Conservation (phyloP, 2,797 vertebrate species). For the Oryzias sinensis region DNA sequence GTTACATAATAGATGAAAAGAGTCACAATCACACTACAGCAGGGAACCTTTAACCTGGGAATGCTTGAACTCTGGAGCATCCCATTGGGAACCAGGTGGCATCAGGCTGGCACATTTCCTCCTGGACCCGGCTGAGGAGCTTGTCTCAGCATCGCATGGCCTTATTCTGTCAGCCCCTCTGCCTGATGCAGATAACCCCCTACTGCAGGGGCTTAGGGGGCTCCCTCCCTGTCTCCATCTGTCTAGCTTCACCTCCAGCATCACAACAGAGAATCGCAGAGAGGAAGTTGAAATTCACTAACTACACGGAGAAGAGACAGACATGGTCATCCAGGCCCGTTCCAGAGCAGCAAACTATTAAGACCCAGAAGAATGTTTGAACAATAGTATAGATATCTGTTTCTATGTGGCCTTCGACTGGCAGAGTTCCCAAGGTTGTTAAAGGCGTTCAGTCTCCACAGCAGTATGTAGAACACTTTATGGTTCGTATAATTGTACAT, state of each 20-base stretch:
- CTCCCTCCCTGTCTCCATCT: conserved; percentile 74
- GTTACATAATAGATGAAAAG: conserved; percentile 23
- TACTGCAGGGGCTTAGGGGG: conserved; percentile 63
- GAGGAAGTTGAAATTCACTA: conserved; percentile 34
- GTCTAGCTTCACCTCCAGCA: conserved; percentile 57
- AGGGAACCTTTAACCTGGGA: conserved; percentile 16
- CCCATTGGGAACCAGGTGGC: conserved; percentile 46
- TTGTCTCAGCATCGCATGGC: conserved; percentile 64
- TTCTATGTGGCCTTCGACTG: conserved; percentile 32
- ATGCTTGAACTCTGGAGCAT: conserved; percentile 24
- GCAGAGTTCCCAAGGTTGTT: not conserved
- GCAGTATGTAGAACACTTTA: not conserved
- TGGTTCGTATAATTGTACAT: not conserved
- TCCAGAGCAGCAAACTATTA: conserved; percentile 17
- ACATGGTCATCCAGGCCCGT: conserved; percentile 6
- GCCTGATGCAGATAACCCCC: conserved; percentile 77
- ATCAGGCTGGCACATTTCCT: conserved; percentile 21
- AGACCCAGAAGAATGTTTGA: conserved; percentile 6
- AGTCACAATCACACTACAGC: conserved; percentile 1
- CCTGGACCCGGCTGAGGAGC: conserved; percentile 30
- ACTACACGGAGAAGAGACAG: conserved; percentile 19
- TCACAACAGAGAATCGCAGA: conserved; percentile 37
- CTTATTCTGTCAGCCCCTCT: conserved; percentile 86
- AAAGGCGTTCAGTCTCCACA: conserved; percentile 1
- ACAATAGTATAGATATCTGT: conserved; percentile 9